Base-by-base conservation (phyloP, 1,140 invertebrate genomes). In the Drosophila equinoxialis region DNA sequence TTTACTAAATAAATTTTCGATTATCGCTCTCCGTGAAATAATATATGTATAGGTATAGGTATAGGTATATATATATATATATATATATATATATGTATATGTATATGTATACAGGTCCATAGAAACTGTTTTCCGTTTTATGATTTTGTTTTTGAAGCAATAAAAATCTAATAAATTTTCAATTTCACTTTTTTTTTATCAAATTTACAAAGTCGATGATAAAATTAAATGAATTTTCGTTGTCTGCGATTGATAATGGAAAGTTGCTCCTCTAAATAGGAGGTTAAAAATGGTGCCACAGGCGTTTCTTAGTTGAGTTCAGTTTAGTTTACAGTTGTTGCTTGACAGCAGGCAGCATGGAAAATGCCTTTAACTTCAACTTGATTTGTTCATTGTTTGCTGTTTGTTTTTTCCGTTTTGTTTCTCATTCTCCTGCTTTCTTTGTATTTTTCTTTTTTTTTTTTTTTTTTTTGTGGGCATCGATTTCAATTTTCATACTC, bases 151-250 rank as follows among this genome's bases (percentile, higher is more conserved):
- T 80, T 90, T 84, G 79, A 71, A 82, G 87, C 82, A 90, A 90
- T 90, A 90, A 90, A 90, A 90, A 86, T 84, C 74, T 80, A 90
- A 86, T 90, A 90, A 86, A 90, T 90, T 90, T 90, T 90, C 87
- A 86, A 90, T 90, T 68, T 71, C 70, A 89, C 7, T 26, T 26
- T 26, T 89, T 89, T 89, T 89, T 81, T 81, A 89, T 89, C 80
- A 86, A 89, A 77, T 89, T 89, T 78, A 76, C 65, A 73, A 80
- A 89, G 84, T 89, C 80, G 80, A 71, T 76, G 84, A 87, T 87
- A 89, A 89, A 79, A 83, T 89, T 77, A 72, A 89, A 84, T 89
- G 82, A 81, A 85, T 70, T 79, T 71, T 69, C 61, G 42, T 58
- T 68, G 60, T 79, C 64, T 79, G 76, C 77, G 63, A 78, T 81